These are phyloP conservation scores for Apamea epomidion DNA, from an alignment of 2,888 invertebrate genomes.

Conservation along the genomic window DNA sequence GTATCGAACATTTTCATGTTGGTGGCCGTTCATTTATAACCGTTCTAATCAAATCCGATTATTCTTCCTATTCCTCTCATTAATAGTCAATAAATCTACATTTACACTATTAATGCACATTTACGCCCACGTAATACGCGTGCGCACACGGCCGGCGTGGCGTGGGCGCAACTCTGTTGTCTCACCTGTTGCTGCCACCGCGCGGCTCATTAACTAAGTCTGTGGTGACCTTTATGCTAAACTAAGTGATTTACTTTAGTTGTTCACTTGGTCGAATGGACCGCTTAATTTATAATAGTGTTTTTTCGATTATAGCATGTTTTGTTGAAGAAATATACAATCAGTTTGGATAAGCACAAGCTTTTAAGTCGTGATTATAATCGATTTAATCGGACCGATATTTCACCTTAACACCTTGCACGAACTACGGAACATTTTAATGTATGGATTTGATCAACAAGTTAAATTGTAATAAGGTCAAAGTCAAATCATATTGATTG, in stretches of 20 bases:
- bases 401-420: not conserved
- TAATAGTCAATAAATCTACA: constrained; percentile 28
- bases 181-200: constrained; percentile 11
- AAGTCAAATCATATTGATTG: no score
- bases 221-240: constrained; percentile 26
- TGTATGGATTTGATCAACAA: not conserved
- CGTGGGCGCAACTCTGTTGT: constrained; percentile 17
- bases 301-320: constrained; percentile 4
- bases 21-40: not conserved
- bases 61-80: constrained; percentile 5
- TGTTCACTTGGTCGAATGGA: not conserved
- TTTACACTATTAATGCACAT: constrained; percentile 9
- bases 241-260: constrained; percentile 7
- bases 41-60: not conserved
- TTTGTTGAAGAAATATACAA: constrained; percentile 1
- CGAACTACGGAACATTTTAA: not conserved
- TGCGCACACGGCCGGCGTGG: constrained; percentile 4
- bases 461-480: no score
- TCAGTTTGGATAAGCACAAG: not conserved
- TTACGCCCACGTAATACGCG: constrained; percentile 24
- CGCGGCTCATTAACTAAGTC: constrained; percentile 19
- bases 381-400: not conserved
- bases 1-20: not conserved
- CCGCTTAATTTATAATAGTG: constrained; percentile 1
- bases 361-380: constrained; percentile 10